These are phyloP conservation scores for Myiotriccus ornatus DNA, from an alignment of 2,797 vertebrate species.

Conservation along the genomic window DNA sequence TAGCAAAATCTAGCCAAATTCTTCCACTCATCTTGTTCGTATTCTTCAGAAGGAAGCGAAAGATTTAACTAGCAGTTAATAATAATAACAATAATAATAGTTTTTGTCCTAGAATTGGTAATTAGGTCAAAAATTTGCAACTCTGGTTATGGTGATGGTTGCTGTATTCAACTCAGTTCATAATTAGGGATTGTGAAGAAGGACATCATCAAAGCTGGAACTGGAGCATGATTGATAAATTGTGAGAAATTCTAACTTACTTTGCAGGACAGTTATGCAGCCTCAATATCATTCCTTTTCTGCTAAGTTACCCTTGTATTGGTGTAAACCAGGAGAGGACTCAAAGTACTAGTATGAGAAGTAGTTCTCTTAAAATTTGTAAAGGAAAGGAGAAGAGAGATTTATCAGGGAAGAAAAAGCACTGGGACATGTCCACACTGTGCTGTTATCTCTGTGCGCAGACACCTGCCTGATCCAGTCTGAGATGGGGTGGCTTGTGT, in stretches of 20 bases:
- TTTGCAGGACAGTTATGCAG: background rate
- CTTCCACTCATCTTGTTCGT: background rate
- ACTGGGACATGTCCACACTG: fast-evolving
- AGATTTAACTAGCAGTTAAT: background rate
- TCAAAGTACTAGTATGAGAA: background rate
- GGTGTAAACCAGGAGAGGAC: background rate
- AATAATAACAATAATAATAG: background rate
- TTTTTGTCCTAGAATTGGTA: constrained; percentile 35
- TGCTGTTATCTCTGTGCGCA: fast-evolving
- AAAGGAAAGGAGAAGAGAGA: background rate
- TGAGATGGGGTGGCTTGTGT: background rate
- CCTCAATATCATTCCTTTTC: background rate
- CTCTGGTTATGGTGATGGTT: background rate
- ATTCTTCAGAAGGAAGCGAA: background rate
- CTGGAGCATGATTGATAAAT: constrained; percentile 21
- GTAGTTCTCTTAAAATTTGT: background rate
- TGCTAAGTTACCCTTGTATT: background rate
- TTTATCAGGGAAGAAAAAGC: background rate
- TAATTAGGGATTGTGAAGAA: background rate
- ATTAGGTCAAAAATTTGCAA: constrained; percentile 47
- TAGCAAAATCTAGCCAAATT: background rate
- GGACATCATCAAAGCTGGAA: constrained; percentile 2
- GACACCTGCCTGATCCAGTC: fast-evolving
- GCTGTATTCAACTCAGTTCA: constrained; percentile 1
- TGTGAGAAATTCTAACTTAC: background rate